Conservation (phyloP, 2,888 invertebrate species). For the Odontomyia ornata region DNA sequence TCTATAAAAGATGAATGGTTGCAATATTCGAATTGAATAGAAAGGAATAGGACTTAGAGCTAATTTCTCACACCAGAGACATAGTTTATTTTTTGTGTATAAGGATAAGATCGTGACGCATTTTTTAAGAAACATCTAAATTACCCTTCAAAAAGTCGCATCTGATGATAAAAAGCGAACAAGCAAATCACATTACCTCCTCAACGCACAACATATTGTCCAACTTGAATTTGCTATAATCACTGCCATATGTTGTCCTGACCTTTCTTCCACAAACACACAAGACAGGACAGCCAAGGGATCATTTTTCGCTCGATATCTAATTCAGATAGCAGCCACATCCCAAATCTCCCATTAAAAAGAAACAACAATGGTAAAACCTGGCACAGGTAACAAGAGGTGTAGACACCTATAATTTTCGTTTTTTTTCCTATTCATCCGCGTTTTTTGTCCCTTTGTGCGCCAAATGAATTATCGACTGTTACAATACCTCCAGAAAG, state of each 20-base stretch:
- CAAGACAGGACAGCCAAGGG: too few relatives aligned
- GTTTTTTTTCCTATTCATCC: neutral
- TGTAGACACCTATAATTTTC: constrained; percentile 17
- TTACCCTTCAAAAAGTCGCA: too few relatives aligned
- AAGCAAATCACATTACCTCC: neutral
- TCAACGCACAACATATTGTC: neutral
- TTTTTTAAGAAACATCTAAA: too few relatives aligned
- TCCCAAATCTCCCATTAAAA: constrained; percentile 17
- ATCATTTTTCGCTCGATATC: constrained; percentile 34
- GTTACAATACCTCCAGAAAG: constrained; percentile 17
- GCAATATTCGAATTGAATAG: too few relatives aligned
- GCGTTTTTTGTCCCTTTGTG: constrained; percentile 16
- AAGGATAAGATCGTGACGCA: too few relatives aligned
- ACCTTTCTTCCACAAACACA: constrained; percentile 7
- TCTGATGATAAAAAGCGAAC: neutral
- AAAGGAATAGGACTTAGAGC: too few relatives aligned
- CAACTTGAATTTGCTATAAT: neutral
- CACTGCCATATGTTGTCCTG: neutral
- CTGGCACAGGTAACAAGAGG: constrained; percentile 13
- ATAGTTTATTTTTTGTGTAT: too few relatives aligned
- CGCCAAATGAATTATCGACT: constrained; percentile 29
- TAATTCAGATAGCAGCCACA: constrained; percentile 31
- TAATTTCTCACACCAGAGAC: too few relatives aligned
- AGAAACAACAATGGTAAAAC: neutral
- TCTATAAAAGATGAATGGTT: too few relatives aligned